Evolutionary conservation across 2,797 vertebrate genomes (phyloP), one percentile per base, ranked within the genome.

Genomic region (Mastacembelus armatus): DNA sequence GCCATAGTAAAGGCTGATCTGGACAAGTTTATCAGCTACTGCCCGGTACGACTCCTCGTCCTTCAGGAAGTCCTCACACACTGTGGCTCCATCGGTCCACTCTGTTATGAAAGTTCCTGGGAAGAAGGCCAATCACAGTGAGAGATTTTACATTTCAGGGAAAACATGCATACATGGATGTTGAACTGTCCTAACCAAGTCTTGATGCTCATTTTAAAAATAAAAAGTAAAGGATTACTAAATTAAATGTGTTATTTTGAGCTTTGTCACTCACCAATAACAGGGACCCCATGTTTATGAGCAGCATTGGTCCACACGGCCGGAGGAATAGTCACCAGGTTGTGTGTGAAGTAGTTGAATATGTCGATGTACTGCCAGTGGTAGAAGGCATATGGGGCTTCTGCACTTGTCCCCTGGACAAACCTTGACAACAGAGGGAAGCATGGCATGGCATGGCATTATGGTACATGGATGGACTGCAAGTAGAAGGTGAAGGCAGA

Each of bases 341-440:
- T 93, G 81, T 99, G 98, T 52, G 95, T 95, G 91, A 99, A 99
- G 94, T 99, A 99, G 51, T 98, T 94, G 1, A 99, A 99, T 83
- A 98, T 85, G 85, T 99, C 98, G 0, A 99, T 94, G 87, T 94
- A 91, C 16, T 94, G 89, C 98, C 97, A 99, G 87, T 99, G 97
- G 86, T 99, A 99, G 90, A 99, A 99, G 24, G 93, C 88, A 0
- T 96, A 99, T 0, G 96, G 95, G 0, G 77, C 56, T 43, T 86
- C 90, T 0, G 81, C 71, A 3, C 76, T 76, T 0, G 94, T 88
- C 16, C 98, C 97, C 89, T 99, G 98, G 42, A 95, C 86, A 76
- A 98, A 99, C 91, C 97, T 99, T 0, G 5, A 72, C 77, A 39
- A 39, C 35, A 62, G 14, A 35, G 18, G 2, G 55, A 19, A 35